These are phyloP conservation scores for Propithecus deckenii DNA, from an alignment of 2,797 vertebrate genomes.

Conservation along the genomic window DNA sequence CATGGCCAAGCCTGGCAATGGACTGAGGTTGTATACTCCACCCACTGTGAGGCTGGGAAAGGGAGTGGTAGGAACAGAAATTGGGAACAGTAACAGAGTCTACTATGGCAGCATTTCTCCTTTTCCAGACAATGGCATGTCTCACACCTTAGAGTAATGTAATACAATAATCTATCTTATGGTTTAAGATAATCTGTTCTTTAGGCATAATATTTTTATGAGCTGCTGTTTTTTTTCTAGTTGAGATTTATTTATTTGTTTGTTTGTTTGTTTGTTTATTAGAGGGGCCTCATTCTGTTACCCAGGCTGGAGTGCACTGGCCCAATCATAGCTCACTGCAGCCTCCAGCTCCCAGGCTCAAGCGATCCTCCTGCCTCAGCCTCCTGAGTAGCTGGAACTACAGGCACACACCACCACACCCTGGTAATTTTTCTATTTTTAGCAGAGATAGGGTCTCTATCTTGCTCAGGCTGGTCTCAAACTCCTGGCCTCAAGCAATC, in stretches of 20 bases:
- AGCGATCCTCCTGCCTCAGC: no score
- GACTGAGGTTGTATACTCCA: neutral
- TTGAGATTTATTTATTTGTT: neutral
- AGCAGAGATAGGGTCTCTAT: no score
- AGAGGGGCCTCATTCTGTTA: no score
- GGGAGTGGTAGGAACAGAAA: neutral
- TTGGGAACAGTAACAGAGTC: neutral
- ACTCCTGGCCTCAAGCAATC: no score
- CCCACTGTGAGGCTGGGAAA: neutral
- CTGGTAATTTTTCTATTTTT: no score
- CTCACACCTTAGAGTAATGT: neutral
- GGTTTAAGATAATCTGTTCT: conserved; percentile 1
- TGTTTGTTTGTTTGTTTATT: no score
- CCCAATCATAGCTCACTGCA: no score
- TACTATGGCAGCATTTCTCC: neutral
- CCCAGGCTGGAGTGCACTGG: no score
- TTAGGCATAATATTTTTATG: conserved; percentile 8
- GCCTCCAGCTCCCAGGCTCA: no score
- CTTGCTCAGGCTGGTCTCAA: no score
- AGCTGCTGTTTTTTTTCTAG: neutral
- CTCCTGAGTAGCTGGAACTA: no score
- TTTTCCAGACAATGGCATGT: conserved; percentile 32
- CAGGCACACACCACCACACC: no score
- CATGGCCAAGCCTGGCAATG: neutral
- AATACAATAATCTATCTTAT: neutral